Percentiles rank a stretch among this genome's conserved stretches.
Evolutionary conservation across 2,797 vertebrate species (phyloP).

Genomic region (Hemibagrus guttatus): DNA sequence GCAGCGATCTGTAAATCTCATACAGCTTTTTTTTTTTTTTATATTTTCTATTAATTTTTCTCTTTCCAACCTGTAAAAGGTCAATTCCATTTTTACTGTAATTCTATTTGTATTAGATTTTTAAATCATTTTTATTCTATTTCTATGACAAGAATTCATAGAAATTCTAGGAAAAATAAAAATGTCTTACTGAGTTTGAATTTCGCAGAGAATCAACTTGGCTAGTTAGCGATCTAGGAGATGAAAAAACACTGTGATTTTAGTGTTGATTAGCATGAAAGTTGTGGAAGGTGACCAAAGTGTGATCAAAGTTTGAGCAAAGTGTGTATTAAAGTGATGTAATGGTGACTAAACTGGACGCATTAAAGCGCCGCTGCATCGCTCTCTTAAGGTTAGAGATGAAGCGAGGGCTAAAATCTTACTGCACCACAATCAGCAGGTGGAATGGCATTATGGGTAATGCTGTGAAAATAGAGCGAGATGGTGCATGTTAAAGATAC

Average conservation of each 20-base stretch:
- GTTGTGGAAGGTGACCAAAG: background rate
- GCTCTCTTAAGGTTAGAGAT: background rate
- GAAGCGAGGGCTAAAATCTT: background rate
- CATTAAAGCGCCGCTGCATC: background rate
- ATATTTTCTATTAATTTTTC: too few species aligned
- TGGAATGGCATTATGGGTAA: background rate
- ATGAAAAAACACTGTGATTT: background rate
- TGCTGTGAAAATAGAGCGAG: background rate
- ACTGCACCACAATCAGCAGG: background rate
- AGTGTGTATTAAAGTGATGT: background rate
- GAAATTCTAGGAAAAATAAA: too few species aligned
- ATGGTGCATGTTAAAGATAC: background rate
- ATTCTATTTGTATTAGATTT: too few species aligned
- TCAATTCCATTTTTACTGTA: too few species aligned
- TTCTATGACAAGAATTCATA: too few species aligned
- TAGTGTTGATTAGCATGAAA: background rate
- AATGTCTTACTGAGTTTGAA: too few species aligned
- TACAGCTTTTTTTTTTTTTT: too few species aligned
- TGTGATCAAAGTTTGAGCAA: background rate
- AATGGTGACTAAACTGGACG: background rate
- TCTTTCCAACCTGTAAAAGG: too few species aligned
- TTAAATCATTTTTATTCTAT: too few species aligned
- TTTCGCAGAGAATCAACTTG: too few species aligned
- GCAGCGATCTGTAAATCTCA: too few species aligned
- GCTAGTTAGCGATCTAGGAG: background rate